Conservation (phyloP, 2,888 invertebrate genomes). For the Brachyptera risi region DNA sequence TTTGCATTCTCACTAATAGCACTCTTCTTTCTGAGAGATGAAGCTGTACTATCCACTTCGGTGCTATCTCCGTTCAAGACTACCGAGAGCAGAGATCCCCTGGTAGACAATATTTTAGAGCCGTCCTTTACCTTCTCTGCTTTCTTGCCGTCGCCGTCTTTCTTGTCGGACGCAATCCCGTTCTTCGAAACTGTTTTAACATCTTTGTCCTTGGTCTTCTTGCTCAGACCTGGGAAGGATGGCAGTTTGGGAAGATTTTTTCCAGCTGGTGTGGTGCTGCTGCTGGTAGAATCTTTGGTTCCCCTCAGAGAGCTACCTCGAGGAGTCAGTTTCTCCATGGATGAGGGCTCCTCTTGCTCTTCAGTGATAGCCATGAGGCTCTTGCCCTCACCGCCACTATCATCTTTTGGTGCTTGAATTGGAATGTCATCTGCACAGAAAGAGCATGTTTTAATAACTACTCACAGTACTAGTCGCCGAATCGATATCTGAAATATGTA, state of each 20-base stretch:
- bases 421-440: constrained; percentile 77
- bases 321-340: constrained; percentile 29
- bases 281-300: constrained; percentile 9
- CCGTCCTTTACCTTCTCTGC: constrained; percentile 47
- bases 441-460: no score
- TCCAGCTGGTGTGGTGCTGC: constrained; percentile 16
- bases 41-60: constrained; percentile 42
- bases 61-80: constrained; percentile 47
- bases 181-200: constrained; percentile 41
- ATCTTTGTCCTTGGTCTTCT: constrained; percentile 55
- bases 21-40: constrained; percentile 1
- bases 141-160: constrained; percentile 44
- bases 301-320: constrained; percentile 32
- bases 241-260: constrained; percentile 58
- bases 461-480: background rate
- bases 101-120: constrained; percentile 37
- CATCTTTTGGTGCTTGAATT: constrained; percentile 68
- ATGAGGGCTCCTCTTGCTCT: constrained; percentile 26
- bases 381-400: constrained; percentile 50
- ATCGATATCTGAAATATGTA: background rate
- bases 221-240: constrained; percentile 59
- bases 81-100: constrained; percentile 47
- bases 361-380: constrained; percentile 41
- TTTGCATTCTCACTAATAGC: background rate
- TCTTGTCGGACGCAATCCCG: constrained; percentile 48